phyloP scores from a whole-genome alignment of 1,140 invertebrate genomes.

The Microplitis mediator region DNA sequence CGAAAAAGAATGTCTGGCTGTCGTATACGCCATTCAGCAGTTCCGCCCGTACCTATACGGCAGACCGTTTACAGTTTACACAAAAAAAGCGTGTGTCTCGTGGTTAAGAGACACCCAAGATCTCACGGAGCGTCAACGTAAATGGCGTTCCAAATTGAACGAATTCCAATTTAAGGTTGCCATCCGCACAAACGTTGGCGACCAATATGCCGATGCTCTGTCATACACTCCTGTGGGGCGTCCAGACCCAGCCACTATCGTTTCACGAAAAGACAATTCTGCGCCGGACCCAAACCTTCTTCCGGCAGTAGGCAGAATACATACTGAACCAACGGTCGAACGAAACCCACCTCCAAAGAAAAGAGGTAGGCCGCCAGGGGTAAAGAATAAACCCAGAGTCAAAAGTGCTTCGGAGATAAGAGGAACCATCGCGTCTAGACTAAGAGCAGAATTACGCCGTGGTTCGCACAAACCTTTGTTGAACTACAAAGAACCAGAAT shows the following conservation, averaged over 20 bases:
- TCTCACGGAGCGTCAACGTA: not conserved
- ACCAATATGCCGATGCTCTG: not conserved
- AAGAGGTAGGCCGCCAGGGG: not conserved
- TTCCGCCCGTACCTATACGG: conserved; percentile 55
- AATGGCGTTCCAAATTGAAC: not conserved
- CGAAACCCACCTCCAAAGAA: too few species aligned
- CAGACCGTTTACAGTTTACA: conserved; percentile 51
- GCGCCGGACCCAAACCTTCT: too few species aligned
- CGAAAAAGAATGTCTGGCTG: conserved; percentile 30
- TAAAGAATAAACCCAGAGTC: not conserved
- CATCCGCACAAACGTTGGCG: not conserved
- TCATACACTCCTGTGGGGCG: not conserved
- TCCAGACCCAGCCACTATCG: not conserved
- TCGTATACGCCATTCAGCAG: conserved; percentile 47
- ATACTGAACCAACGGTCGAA: too few species aligned
- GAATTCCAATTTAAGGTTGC: not conserved
- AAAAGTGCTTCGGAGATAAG: not conserved
- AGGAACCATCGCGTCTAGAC: not conserved
- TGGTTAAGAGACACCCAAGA: conserved; percentile 40
- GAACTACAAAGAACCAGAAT: too few species aligned
- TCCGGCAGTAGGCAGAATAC: too few species aligned
- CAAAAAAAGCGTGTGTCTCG: conserved; percentile 54
- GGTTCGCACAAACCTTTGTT: not conserved
- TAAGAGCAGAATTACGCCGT: not conserved
- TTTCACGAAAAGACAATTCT: too few species aligned